phyloP scores from a whole-genome alignment of 2,113 vertebrate species.

The Chloebia gouldiae region DNA sequence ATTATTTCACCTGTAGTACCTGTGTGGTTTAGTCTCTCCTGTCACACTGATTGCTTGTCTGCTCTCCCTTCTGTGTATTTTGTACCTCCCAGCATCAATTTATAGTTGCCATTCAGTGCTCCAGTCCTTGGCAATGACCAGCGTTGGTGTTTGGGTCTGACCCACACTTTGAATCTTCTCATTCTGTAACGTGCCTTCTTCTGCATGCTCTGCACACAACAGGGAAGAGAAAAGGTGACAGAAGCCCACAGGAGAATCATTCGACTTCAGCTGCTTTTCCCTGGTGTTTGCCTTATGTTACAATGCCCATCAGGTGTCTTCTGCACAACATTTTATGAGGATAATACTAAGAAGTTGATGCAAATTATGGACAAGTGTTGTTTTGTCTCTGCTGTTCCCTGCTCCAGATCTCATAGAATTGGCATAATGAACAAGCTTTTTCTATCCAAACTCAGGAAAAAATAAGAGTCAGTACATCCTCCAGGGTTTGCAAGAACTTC shows the following conservation, averaged over 20 bases:
- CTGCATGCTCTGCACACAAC: neutral
- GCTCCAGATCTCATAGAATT: neutral
- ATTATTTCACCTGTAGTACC: neutral
- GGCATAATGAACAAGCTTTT: neutral
- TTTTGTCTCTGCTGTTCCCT: neutral
- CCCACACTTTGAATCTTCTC: neutral
- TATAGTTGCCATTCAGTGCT: neutral
- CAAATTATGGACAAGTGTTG: neutral
- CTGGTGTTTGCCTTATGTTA: neutral
- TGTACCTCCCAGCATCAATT: neutral
- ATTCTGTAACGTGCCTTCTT: accelerated
- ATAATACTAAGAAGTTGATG: neutral
- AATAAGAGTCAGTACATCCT: neutral
- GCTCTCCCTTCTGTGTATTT: neutral
- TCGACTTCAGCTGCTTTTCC: neutral
- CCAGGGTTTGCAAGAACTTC: neutral
- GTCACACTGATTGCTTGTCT: neutral
- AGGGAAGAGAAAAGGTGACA: neutral
- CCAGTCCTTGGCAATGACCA: neutral
- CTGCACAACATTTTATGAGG: neutral
- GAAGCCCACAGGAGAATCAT: neutral
- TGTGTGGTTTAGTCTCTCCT: neutral
- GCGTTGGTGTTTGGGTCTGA: neutral
- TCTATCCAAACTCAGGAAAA: neutral
- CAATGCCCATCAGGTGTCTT: neutral